These are phyloP conservation scores for Pogonocherus hispidulus DNA, from an alignment of 2,888 invertebrate genomes.

Conservation along the genomic window DNA sequence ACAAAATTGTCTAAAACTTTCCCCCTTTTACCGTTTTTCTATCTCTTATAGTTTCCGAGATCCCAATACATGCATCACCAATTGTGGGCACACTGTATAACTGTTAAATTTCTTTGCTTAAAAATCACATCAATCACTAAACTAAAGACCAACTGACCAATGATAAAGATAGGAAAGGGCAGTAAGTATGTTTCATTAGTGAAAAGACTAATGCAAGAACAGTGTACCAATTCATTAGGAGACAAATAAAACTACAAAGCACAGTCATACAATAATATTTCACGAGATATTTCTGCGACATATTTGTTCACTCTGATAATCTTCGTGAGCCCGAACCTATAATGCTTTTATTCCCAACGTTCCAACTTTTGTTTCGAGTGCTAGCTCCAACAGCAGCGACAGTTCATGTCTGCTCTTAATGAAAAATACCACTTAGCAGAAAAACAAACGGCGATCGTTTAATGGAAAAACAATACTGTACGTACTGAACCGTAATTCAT, in stretches of 20 bases:
- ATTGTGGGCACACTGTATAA: too few species aligned
- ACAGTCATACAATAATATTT: too few species aligned
- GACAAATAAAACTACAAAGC: too few species aligned
- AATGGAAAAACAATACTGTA: conserved; percentile 51
- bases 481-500: conserved; percentile 45
- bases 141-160: too few species aligned
- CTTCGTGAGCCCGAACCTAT: conserved; percentile 24
- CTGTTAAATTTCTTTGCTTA: too few species aligned
- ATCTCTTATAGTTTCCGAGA: too few species aligned
- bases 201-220: conserved; percentile 7
- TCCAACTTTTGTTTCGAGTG: conserved; percentile 32
- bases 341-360: conserved; percentile 47
- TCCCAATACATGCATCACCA: too few species aligned
- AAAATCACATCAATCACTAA: too few species aligned
- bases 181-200: neutral
- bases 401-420: conserved; percentile 44
- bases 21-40: too few species aligned
- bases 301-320: conserved; percentile 31
- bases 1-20: too few species aligned
- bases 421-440: conserved; percentile 47
- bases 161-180: too few species aligned
- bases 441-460: conserved; percentile 47
- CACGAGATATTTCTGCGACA: conserved; percentile 8
- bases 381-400: conserved; percentile 26
- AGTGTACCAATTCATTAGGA: conserved; percentile 8